These are phyloP conservation scores for Florisuga fusca DNA, from an alignment of 2,797 vertebrate species.

Conservation along the genomic window DNA sequence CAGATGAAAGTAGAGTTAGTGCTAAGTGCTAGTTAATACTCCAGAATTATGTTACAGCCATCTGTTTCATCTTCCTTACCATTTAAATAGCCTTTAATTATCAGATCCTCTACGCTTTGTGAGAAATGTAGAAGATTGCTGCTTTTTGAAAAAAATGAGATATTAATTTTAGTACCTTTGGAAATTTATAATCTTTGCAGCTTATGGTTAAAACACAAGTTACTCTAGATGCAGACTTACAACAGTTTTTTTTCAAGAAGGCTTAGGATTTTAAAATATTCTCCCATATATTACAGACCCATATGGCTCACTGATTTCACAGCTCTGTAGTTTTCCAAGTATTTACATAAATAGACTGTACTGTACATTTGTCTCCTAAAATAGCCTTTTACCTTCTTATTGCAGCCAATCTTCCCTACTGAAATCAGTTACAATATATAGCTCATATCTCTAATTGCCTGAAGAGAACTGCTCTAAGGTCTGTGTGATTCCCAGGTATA, in stretches of 20 bases:
- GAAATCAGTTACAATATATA: slow-evolving; percentile 22
- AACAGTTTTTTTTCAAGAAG: slow-evolving; percentile 23
- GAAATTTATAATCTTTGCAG: neutral
- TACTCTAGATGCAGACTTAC: slow-evolving; percentile 19
- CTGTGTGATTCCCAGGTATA: slow-evolving; percentile 1
- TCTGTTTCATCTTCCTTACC: slow-evolving; percentile 62
- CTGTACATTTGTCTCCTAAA: slow-evolving; percentile 49
- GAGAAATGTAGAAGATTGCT: slow-evolving; percentile 13
- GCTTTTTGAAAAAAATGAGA: slow-evolving; percentile 27
- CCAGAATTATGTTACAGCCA: slow-evolving; percentile 38
- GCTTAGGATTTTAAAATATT: slow-evolving; percentile 24
- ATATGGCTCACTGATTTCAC: slow-evolving; percentile 49
- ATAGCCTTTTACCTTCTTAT: slow-evolving; percentile 36
- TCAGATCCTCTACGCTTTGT: slow-evolving; percentile 20
- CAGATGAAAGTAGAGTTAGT: slow-evolving; percentile 34
- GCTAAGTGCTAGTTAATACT: slow-evolving; percentile 66
- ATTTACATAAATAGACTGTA: slow-evolving; percentile 53
- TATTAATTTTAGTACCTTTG: slow-evolving; percentile 35
- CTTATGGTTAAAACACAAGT: slow-evolving; percentile 21
- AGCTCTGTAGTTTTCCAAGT: slow-evolving; percentile 51
- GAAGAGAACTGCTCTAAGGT: slow-evolving; percentile 5
- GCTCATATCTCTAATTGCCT: slow-evolving; percentile 18
- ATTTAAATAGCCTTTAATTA: slow-evolving; percentile 66
- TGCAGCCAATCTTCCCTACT: neutral
- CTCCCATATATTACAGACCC: slow-evolving; percentile 34